Evolutionary conservation across 2,888 invertebrate species (phyloP).

Genomic region (Sinhomidia bicolor): DNA sequence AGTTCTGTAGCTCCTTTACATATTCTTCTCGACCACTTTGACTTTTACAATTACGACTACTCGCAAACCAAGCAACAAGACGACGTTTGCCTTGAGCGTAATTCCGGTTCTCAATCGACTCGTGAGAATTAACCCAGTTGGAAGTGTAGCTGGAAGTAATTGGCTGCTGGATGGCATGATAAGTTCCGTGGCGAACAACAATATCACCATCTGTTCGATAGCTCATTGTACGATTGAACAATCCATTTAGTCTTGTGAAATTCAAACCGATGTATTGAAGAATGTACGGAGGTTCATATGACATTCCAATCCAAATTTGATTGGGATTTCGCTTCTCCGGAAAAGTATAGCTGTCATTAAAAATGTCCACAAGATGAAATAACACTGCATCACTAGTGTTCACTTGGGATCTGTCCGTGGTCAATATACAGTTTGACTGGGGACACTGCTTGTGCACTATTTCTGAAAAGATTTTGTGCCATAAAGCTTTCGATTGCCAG

Average conservation of each 20-base stretch:
- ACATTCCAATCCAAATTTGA: constrained; percentile 88
- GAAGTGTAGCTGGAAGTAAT: constrained; percentile 60
- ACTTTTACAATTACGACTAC: constrained; percentile 79
- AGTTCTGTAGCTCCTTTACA: constrained; percentile 81
- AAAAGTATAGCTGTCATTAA: constrained; percentile 83
- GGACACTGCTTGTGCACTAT: constrained; percentile 77
- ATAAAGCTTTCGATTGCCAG: constrained; percentile 78
- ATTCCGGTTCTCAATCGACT: constrained; percentile 70
- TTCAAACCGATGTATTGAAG: constrained; percentile 82
- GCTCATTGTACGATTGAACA: constrained; percentile 84
- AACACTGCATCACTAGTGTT: constrained; percentile 85
- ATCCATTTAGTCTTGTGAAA: constrained; percentile 83
- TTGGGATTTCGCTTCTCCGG: constrained; percentile 82
- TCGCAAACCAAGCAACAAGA: constrained; percentile 79
- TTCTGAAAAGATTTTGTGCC: constrained; percentile 79
- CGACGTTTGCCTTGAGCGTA: constrained; percentile 78
- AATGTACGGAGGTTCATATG: constrained; percentile 87
- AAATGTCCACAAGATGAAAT: constrained; percentile 84
- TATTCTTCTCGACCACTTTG: constrained; percentile 81
- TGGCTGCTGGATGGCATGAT: constrained; percentile 27
- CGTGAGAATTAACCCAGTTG: constrained; percentile 75
- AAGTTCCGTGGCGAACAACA: constrained; percentile 82
- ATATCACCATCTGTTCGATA: constrained; percentile 83
- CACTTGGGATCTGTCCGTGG: constrained; percentile 74
- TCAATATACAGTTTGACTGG: constrained; percentile 75